phyloP scores from a whole-genome alignment of 2,113 vertebrate genomes.

The Prolemur simus region DNA sequence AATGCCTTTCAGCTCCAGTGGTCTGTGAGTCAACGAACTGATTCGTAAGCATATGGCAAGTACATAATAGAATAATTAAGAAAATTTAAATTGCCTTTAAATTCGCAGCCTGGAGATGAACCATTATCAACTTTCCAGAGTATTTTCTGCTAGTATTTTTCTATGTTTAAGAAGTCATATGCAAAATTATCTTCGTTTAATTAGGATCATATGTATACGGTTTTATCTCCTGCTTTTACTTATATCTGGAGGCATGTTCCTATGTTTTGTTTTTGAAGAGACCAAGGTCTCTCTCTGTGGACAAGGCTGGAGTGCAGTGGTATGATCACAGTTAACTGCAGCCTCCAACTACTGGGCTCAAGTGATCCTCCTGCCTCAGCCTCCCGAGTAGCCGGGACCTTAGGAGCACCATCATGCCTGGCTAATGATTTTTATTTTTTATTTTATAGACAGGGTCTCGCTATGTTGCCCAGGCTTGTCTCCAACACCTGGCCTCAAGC shows the following conservation, averaged over 20 bases:
- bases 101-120: neutral
- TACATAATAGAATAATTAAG: neutral
- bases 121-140: neutral
- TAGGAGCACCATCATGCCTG: no score
- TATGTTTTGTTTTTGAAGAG: neutral
- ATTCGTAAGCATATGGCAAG: neutral
- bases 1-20: neutral
- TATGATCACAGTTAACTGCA: no score
- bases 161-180: neutral
- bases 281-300: no score
- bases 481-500: no score
- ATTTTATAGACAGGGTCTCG: no score
- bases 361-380: no score
- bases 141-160: neutral
- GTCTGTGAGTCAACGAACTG: neutral
- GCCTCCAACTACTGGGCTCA: no score
- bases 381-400: no score
- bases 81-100: conserved; percentile 24
- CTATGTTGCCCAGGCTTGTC: no score
- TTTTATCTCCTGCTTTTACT: conserved; percentile 47
- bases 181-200: conserved; percentile 49
- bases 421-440: no score
- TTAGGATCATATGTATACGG: neutral
- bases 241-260: conserved; percentile 16
- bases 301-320: no score